Base-by-base conservation (phyloP, 2,113 vertebrate species). In the Falcunculus frontatus region DNA sequence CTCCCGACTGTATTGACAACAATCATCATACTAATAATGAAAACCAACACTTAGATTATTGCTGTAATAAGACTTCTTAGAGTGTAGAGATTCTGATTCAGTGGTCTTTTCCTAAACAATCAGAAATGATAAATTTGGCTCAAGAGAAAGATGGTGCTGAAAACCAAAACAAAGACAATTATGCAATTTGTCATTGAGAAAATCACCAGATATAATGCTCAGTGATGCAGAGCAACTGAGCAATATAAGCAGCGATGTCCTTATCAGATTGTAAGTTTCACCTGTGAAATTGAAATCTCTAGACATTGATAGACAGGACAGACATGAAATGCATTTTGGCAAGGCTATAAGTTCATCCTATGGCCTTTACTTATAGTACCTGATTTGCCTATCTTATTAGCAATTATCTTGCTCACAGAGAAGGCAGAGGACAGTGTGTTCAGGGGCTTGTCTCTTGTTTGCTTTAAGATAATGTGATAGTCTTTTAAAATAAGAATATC, bases 221-320 rank as follows among this genome's bases (percentile, higher is more conserved):
- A 84, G 1, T 63, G 89, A 94, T 84, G 87, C 80, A 93, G 44
- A 95, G 87, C 60, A 76, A 46, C 68, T 1, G 4, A 91, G 89
- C 30, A 89, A 47, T 91, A 78, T 63, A 59, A 89, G 60, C 64
- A 82, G 77, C 1, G 0, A 89, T 94, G 87, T 86, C 87, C 95
- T 95, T 78, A 95, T 84, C 77, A 89, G 37, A 81, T 39, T 93
- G 16, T 77, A 84, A 77, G 30, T 94, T 94, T 94, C 87, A 95
- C 89, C 84, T 91, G 29, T 89, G 69, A 89, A 95, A 91, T 27
- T 70, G 69, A 78, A 81, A 81, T 81, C 80, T 81, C 73, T 62
- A 62, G 80, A 78, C 81, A 67, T 17, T 81, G 91, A 93, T 84
- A 32, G 50, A 89, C 87, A 91, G 27, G 52, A 25, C 42, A 69